phyloP scores from a whole-genome alignment of 2,888 invertebrate species.

The Augochlorella aurata region DNA sequence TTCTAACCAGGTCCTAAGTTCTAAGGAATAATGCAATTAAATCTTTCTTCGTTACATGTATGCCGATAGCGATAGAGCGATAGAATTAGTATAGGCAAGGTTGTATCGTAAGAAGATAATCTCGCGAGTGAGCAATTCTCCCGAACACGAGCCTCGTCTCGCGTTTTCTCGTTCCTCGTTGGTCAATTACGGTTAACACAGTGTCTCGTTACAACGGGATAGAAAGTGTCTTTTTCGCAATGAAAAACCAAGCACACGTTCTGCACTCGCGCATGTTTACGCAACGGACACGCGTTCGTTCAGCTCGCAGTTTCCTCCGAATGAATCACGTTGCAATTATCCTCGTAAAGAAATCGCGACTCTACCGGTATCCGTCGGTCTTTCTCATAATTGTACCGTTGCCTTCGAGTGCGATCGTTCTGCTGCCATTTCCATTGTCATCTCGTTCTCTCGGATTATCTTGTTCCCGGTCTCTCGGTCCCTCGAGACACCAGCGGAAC shows the following conservation, averaged over 20 bases:
- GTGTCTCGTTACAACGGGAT: background rate
- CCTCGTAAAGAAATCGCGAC: slow-evolving; percentile 45
- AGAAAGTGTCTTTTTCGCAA: background rate
- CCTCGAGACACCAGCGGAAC: slow-evolving; percentile 19
- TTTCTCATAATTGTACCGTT: slow-evolving; percentile 8
- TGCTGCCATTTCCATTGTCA: background rate
- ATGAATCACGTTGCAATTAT: slow-evolving; percentile 63
- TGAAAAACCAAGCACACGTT: background rate
- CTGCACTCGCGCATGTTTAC: background rate
- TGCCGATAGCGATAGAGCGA: slow-evolving; percentile 7
- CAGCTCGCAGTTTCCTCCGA: slow-evolving; percentile 46
- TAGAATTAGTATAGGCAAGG: slow-evolving; percentile 39
- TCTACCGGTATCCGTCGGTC: slow-evolving; percentile 33
- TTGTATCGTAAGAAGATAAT: slow-evolving; percentile 40
- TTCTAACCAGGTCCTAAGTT: slow-evolving; percentile 6
- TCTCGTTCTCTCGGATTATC: slow-evolving; percentile 8
- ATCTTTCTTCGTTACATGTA: slow-evolving; percentile 1
- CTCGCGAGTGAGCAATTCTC: slow-evolving; percentile 47
- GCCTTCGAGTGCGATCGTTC: background rate
- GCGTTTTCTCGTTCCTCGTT: background rate
- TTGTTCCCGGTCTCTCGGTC: slow-evolving; percentile 11
- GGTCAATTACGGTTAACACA: background rate
- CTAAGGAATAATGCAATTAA: slow-evolving; percentile 8
- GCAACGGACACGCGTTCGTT: background rate
- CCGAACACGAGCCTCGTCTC: slow-evolving; percentile 6